Percentiles rank a stretch among this genome's conserved stretches.
phyloP scores from a whole-genome alignment of 2,888 invertebrate species.

The Macaria notata region DNA sequence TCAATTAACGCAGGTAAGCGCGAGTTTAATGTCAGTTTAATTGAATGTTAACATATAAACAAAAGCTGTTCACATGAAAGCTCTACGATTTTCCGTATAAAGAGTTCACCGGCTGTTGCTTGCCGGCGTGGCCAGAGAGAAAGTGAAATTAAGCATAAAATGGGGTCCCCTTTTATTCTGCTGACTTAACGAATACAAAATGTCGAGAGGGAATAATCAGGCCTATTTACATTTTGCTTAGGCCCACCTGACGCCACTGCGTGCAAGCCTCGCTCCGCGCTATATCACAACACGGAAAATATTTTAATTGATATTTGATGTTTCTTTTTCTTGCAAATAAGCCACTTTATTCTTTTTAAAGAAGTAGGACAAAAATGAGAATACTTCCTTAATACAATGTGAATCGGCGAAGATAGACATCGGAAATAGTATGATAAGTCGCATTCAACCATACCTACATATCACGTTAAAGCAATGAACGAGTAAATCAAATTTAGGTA shows the following conservation, averaged over 20 bases:
- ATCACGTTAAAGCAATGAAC: no score
- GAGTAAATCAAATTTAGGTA: no score
- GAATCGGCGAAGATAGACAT: no score
- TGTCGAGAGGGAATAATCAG: conserved; percentile 60
- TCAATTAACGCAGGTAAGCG: neutral
- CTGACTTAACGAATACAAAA: conserved; percentile 62
- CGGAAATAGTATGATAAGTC: no score
- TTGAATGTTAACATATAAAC: conserved; percentile 23
- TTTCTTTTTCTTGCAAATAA: no score
- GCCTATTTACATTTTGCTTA: conserved; percentile 68
- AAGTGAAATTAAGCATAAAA: conserved; percentile 50
- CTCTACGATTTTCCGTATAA: conserved; percentile 30
- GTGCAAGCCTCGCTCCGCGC: conserved; percentile 23
- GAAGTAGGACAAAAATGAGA: no score
- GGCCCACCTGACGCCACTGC: conserved; percentile 57
- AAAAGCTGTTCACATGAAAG: conserved; percentile 30
- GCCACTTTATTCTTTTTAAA: no score
- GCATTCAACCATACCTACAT: no score
- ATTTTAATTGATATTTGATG: conserved; percentile 35
- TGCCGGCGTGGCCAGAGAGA: conserved; percentile 34
- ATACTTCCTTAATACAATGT: no score
- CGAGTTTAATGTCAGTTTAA: conserved; percentile 10
- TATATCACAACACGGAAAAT: conserved; percentile 41
- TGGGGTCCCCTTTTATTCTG: conserved; percentile 50
- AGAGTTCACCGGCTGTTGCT: conserved; percentile 34